Percentiles rank a stretch among this genome's conserved stretches.
Conservation (phyloP, 2,888 invertebrate species). For the Perdita meconis region DNA sequence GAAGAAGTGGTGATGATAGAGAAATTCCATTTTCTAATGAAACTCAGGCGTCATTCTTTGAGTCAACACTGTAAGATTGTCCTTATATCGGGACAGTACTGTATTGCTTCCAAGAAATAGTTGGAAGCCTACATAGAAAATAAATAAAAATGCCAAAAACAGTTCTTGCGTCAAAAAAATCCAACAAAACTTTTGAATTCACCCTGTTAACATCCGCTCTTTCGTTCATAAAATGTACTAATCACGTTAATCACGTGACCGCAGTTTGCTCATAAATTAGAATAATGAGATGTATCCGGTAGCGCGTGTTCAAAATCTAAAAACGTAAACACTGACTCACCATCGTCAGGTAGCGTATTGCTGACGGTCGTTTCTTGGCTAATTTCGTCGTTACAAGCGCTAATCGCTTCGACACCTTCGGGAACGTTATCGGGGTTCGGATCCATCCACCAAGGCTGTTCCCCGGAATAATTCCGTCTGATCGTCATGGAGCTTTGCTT, state of each 20-base stretch:
- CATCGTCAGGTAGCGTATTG: slow-evolving; percentile 80
- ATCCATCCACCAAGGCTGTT: slow-evolving; percentile 83
- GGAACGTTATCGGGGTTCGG: slow-evolving; percentile 82
- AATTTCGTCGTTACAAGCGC: slow-evolving; percentile 77
- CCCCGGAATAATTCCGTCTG: slow-evolving; percentile 76
- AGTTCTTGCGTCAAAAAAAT: neutral
- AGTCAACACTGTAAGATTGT: no score
- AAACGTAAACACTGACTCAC: slow-evolving; percentile 64
- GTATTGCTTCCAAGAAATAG: no score
- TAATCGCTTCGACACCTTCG: slow-evolving; percentile 78
- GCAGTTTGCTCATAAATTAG: neutral
- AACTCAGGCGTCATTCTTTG: no score
- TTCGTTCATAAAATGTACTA: no score
- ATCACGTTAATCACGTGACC: neutral
- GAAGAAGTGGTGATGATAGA: no score
- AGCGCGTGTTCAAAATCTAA: neutral
- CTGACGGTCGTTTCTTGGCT: slow-evolving; percentile 83
- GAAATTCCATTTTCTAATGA: no score
- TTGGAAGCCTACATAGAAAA: no score
- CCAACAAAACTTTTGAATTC: no score
- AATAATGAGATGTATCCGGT: neutral
- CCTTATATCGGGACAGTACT: no score
- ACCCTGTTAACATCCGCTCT: no score
- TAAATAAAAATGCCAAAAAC: no score
- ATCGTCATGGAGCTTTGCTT: slow-evolving; percentile 48